phyloP scores from a whole-genome alignment of 2,888 invertebrate species.

The Euplagia quadripunctaria region DNA sequence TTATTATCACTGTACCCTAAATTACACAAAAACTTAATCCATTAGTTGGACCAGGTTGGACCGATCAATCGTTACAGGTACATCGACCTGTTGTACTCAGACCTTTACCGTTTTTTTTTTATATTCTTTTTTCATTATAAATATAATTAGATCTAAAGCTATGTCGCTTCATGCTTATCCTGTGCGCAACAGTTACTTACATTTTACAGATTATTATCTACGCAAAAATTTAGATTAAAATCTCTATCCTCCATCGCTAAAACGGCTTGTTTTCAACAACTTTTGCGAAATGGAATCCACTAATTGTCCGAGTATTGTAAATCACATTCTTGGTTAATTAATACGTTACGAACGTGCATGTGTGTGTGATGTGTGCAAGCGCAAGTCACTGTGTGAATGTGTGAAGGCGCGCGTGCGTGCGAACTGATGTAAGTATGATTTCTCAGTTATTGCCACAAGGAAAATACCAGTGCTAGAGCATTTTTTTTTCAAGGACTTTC shows the following conservation, averaged over 20 bases:
- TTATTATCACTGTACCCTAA: no score
- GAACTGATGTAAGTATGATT: conserved; percentile 52
- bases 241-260: conserved; percentile 36
- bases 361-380: conserved; percentile 32
- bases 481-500: conserved; percentile 54
- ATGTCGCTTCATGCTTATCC: not conserved
- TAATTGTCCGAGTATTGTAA: conserved; percentile 58
- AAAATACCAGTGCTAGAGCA: conserved; percentile 42
- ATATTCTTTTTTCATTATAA: not conserved
- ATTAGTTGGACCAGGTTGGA: no score
- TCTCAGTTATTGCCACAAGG: conserved; percentile 53
- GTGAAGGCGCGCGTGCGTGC: conserved; percentile 44
- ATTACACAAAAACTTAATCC: no score
- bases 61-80: no score
- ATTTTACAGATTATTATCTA: not conserved
- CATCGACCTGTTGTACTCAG: no score
- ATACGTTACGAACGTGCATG: conserved; percentile 48
- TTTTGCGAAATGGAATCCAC: conserved; percentile 59
- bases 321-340: conserved; percentile 69
- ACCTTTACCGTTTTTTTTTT: no score
- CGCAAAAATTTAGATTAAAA: conserved; percentile 11
- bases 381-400: conserved; percentile 27
- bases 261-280: conserved; percentile 45
- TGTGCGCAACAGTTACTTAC: not conserved
- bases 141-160: not conserved